A percentile compares a stretch with the other conserved stretches of the same genome.
phyloP scores from a whole-genome alignment of 1,140 invertebrate genomes.

The Hesperophylax magnus region DNA sequence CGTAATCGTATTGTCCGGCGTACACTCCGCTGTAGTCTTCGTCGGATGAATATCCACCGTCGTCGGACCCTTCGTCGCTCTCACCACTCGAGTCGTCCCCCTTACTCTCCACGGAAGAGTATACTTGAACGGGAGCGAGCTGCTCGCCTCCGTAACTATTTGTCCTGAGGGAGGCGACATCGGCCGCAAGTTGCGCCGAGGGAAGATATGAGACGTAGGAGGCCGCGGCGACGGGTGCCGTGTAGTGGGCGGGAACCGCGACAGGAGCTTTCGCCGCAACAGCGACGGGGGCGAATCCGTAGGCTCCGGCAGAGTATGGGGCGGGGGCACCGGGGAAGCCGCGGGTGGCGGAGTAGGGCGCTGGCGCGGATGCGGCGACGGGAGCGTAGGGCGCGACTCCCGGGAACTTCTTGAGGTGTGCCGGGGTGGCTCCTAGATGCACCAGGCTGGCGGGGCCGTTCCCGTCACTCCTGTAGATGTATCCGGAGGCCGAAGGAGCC shows the following conservation, averaged over 20 bases:
- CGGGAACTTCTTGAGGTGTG: constrained; percentile 63
- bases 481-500: constrained; percentile 69
- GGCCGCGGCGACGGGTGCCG: background rate
- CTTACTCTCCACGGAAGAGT: constrained; percentile 11
- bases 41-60: constrained; percentile 50
- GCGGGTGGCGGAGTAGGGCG: constrained; percentile 16
- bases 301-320: too few relatives aligned
- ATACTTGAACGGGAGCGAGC: background rate
- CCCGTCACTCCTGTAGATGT: constrained; percentile 69
- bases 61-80: constrained; percentile 60
- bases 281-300: background rate
- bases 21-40: constrained; percentile 60
- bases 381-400: background rate
- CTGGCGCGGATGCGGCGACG: background rate
- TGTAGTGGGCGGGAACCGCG: background rate
- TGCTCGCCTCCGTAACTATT: constrained; percentile 21
- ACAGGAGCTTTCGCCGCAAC: background rate
- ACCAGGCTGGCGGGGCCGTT: constrained; percentile 66
- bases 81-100: constrained; percentile 9
- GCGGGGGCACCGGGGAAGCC: background rate
- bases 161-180: constrained; percentile 6
- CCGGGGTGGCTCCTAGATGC: constrained; percentile 67
- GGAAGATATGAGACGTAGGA: constrained; percentile 23
- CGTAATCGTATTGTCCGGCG: constrained; percentile 55
- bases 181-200: constrained; percentile 21